Evolutionary conservation across 2,888 invertebrate species (phyloP).

Genomic region (Atethmia centrago): DNA sequence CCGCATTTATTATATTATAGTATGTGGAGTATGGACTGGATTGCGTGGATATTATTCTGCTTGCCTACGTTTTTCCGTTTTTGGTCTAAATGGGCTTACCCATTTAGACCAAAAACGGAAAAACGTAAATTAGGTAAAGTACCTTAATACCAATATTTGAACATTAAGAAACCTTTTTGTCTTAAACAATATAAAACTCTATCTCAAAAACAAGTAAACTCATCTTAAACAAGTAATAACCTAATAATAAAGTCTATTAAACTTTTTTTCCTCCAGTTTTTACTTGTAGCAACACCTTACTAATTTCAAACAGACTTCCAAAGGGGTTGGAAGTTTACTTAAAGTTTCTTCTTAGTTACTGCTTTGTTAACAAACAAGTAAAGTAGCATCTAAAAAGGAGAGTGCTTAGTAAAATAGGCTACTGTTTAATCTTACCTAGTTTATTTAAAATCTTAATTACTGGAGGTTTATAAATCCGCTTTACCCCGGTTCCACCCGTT

Average conservation of each 20-base stretch:
- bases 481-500: no score
- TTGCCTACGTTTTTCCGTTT: no score
- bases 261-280: slow-evolving; percentile 36
- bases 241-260: slow-evolving; percentile 6
- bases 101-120: no score
- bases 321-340: slow-evolving; percentile 44
- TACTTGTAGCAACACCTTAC: slow-evolving; percentile 15
- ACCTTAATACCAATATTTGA: no score
- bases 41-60: no score
- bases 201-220: slow-evolving; percentile 14
- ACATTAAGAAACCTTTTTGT: no score
- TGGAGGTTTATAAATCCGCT: not conserved
- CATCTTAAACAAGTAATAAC: not conserved
- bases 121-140: no score
- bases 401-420: slow-evolving; percentile 11
- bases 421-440: slow-evolving; percentile 13
- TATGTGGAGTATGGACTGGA: no score
- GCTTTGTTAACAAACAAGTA: slow-evolving; percentile 48
- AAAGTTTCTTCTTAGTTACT: slow-evolving; percentile 39
- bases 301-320: slow-evolving; percentile 43
- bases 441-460: slow-evolving; percentile 12
- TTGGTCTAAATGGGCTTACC: no score
- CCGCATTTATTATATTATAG: no score
- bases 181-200: not conserved
- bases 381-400: slow-evolving; percentile 12